Conservation (phyloP, 2,797 vertebrate species). For the Gymnothorax reevesii region DNA sequence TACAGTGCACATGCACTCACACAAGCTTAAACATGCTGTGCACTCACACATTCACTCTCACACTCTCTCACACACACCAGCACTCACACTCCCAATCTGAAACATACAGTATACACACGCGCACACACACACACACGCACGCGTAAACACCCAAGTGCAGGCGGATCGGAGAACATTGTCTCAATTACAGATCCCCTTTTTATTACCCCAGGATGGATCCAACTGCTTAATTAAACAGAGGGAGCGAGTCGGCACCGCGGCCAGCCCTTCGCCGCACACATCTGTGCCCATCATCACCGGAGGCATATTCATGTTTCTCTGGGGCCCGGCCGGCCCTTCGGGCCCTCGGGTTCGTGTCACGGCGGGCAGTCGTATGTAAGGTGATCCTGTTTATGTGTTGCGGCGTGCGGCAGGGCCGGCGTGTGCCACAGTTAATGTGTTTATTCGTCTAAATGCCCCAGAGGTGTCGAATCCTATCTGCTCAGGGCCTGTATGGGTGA, state of each 20-base stretch:
- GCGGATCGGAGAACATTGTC: background rate
- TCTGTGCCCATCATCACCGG: background rate
- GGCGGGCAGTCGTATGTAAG: background rate
- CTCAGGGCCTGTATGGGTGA: no score
- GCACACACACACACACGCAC: background rate
- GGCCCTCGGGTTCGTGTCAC: background rate
- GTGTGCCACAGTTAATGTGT: no score
- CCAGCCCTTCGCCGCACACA: background rate
- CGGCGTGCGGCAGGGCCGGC: no score
- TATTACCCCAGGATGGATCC: background rate
- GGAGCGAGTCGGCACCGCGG: background rate
- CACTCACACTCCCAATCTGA: no score
- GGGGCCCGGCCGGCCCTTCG: no score
- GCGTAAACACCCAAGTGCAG: background rate
- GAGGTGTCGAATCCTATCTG: no score
- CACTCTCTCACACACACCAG: no score
- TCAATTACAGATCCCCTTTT: background rate
- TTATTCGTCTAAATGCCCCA: background rate
- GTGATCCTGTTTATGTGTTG: background rate
- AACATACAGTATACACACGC: no score
- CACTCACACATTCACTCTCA: background rate
- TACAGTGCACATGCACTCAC: background rate
- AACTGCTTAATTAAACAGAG: constrained; percentile 14
- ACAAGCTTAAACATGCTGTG: background rate
- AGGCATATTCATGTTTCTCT: background rate